Conservation (phyloP, 2,888 invertebrate genomes). For the Sepioteuthis lessoniana region DNA sequence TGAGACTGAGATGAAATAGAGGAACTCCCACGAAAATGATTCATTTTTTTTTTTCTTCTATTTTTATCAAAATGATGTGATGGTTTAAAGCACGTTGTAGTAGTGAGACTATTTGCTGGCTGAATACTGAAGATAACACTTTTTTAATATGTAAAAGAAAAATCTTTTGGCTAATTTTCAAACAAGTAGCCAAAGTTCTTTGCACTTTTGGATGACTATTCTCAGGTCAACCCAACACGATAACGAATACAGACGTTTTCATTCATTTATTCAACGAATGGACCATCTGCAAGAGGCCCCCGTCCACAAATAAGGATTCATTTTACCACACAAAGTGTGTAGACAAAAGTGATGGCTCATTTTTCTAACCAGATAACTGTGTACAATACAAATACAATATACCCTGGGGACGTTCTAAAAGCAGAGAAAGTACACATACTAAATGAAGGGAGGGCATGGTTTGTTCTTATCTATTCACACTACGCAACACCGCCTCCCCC, state of each 20-base stretch:
- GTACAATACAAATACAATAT: background rate
- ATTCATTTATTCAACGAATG: background rate
- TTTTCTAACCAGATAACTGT: background rate
- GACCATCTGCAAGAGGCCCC: slow-evolving; percentile 6
- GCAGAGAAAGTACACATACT: background rate
- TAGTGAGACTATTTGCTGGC: too few species aligned
- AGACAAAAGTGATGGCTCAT: slow-evolving; percentile 24
- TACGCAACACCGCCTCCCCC: background rate
- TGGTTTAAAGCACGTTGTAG: too few species aligned
- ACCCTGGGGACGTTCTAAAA: background rate
- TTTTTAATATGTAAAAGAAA: too few species aligned
- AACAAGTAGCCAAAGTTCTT: background rate
- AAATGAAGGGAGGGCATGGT: background rate
- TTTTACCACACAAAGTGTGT: slow-evolving; percentile 1
- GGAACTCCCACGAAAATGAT: too few species aligned
- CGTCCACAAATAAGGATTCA: background rate
- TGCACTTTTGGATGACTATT: background rate
- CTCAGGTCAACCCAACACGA: background rate
- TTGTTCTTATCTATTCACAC: background rate
- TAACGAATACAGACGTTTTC: slow-evolving; percentile 4
- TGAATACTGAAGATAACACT: too few species aligned
- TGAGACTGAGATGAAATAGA: too few species aligned
- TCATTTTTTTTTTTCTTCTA: too few species aligned
- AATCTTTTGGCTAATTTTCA: too few species aligned
- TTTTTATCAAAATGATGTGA: too few species aligned